Evolutionary conservation across 2,888 invertebrate species (phyloP).

Genomic region (Cyclophora albipunctata): DNA sequence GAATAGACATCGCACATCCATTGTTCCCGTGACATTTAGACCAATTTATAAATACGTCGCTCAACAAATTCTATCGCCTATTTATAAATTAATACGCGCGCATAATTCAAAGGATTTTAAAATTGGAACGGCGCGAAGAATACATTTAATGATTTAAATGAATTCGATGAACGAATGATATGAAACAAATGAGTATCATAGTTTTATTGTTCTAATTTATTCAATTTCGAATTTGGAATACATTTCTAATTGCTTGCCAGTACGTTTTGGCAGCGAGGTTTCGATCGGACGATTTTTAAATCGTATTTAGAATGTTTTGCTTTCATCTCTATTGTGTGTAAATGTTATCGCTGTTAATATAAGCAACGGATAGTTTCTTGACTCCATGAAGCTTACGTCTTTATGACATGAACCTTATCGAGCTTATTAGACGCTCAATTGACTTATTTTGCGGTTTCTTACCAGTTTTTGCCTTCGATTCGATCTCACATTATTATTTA

Average conservation of each 20-base stretch:
- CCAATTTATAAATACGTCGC: slow-evolving; percentile 64
- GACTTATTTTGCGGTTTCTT: slow-evolving; percentile 28
- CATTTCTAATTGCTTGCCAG: slow-evolving; percentile 66
- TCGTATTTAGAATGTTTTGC: slow-evolving; percentile 71
- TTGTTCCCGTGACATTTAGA: slow-evolving; percentile 72
- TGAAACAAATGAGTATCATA: not conserved
- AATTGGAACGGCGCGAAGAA: slow-evolving; percentile 26
- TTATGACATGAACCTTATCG: slow-evolving; percentile 3
- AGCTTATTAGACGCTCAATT: slow-evolving; percentile 27
- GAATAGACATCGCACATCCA: slow-evolving; percentile 62
- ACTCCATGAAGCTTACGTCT: slow-evolving; percentile 1
- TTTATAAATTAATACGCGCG: slow-evolving; percentile 49
- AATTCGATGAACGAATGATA: not conserved
- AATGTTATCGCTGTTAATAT: slow-evolving; percentile 63
- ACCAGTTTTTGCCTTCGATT: slow-evolving; percentile 11
- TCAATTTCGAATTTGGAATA: slow-evolving; percentile 59
- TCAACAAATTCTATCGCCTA: slow-evolving; percentile 50
- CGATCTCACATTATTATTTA: slow-evolving; percentile 14
- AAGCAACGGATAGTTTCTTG: slow-evolving; percentile 32
- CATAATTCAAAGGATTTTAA: slow-evolving; percentile 39
- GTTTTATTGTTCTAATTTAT: slow-evolving; percentile 36
- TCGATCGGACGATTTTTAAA: slow-evolving; percentile 65
- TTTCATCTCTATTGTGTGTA: slow-evolving; percentile 66
- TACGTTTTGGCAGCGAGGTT: slow-evolving; percentile 60
- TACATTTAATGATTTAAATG: too few relatives aligned